phyloP scores from a whole-genome alignment of 2,888 invertebrate species.

The Byasa hedistus region DNA sequence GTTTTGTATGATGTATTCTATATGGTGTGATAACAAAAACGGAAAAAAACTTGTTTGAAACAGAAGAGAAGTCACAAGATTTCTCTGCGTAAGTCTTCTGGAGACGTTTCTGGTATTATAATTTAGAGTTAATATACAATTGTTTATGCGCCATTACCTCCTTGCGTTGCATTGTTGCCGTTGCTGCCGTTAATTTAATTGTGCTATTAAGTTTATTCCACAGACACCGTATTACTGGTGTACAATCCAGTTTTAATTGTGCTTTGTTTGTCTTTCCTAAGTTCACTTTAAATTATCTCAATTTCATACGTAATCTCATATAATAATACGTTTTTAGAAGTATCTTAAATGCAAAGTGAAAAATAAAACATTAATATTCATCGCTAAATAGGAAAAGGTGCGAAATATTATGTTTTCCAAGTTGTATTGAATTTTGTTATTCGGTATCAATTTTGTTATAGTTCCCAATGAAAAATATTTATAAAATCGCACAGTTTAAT shows the following conservation, averaged over 20 bases:
- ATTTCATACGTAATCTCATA: background rate
- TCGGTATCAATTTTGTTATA: too few species aligned
- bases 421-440: too few species aligned
- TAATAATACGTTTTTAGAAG: too few species aligned
- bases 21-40: too few species aligned
- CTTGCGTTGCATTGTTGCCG: background rate
- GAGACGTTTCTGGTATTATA: background rate
- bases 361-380: too few species aligned
- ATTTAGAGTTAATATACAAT: slow-evolving; percentile 1
- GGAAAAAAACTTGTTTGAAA: too few species aligned
- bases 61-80: background rate
- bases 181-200: slow-evolving; percentile 4
- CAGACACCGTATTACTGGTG: background rate
- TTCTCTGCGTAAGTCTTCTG: background rate
- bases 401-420: too few species aligned
- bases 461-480: too few species aligned
- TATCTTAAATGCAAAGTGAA: too few species aligned
- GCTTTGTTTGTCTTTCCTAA: background rate
- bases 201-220: slow-evolving; percentile 5
- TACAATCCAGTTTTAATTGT: slow-evolving; percentile 1
- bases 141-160: slow-evolving; percentile 3
- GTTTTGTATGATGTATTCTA: too few species aligned
- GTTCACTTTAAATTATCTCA: background rate
- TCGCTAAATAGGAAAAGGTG: too few species aligned
- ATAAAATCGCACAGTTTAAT: too few species aligned